Evolutionary conservation across 2,888 invertebrate genomes (phyloP).

Genomic region (Tachystola acroxantha): DNA sequence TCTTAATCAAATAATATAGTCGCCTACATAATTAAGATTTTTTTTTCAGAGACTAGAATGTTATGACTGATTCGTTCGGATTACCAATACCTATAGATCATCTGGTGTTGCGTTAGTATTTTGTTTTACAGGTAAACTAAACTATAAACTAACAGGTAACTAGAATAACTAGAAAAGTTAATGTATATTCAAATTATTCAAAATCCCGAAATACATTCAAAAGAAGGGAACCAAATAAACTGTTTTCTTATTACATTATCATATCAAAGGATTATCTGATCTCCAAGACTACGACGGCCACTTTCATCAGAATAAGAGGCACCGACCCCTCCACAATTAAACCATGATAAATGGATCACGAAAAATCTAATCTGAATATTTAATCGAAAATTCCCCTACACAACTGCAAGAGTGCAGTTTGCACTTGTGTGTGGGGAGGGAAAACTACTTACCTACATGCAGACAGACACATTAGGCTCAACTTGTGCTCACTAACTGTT

Average conservation of each 20-base stretch:
- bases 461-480: conserved; percentile 1
- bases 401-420: conserved; percentile 18
- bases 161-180: too few relatives aligned
- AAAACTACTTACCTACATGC: conserved; percentile 14
- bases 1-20: too few relatives aligned
- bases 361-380: conserved; percentile 78
- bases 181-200: too few relatives aligned
- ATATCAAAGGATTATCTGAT: conserved; percentile 67
- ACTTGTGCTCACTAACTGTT: too few relatives aligned
- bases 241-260: conserved; percentile 59
- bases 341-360: conserved; percentile 73
- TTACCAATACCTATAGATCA: too few relatives aligned
- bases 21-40: too few relatives aligned
- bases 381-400: conserved; percentile 74
- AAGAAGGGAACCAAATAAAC: conserved; percentile 3
- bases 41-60: too few relatives aligned
- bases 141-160: too few relatives aligned
- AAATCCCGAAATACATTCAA: conserved; percentile 1
- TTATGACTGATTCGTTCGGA: too few relatives aligned
- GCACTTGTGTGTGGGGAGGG: conserved; percentile 8
- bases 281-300: conserved; percentile 35
- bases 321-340: conserved; percentile 67
- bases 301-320: conserved; percentile 48
- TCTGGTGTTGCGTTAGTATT: too few relatives aligned
- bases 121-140: too few relatives aligned